Evolutionary conservation across 2,797 vertebrate species (phyloP).

Genomic region (Phalanger gymnotis): DNA sequence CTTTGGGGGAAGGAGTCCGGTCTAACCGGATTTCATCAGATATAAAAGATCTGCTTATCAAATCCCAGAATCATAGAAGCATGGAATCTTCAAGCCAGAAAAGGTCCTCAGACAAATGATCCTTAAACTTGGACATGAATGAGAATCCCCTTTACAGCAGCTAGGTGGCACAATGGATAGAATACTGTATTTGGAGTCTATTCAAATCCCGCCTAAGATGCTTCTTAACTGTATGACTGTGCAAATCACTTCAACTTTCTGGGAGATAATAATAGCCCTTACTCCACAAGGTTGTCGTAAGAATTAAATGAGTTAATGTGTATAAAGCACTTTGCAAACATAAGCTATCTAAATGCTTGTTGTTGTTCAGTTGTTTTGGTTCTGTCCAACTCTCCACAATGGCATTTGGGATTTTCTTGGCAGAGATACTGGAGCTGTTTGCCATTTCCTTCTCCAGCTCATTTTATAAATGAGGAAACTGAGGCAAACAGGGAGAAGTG

Average conservation of each 20-base stretch:
- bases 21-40: background rate
- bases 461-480: too few relatives aligned
- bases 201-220: background rate
- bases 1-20: background rate
- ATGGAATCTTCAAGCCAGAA: background rate
- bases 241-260: background rate
- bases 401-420: too few relatives aligned
- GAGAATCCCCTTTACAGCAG: background rate
- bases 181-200: background rate
- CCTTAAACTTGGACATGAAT: background rate
- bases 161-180: background rate
- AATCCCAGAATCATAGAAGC: background rate
- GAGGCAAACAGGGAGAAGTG: background rate
- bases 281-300: background rate
- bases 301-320: background rate
- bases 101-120: background rate
- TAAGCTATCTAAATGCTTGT: background rate
- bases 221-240: background rate
- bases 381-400: too few relatives aligned
- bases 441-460: too few relatives aligned
- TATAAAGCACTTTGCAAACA: background rate
- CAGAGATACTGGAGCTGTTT: too few relatives aligned
- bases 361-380: too few relatives aligned
- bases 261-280: background rate
- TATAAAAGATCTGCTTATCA: background rate